phyloP scores from a whole-genome alignment of 2,888 invertebrate genomes.

The Lottia scabra region DNA sequence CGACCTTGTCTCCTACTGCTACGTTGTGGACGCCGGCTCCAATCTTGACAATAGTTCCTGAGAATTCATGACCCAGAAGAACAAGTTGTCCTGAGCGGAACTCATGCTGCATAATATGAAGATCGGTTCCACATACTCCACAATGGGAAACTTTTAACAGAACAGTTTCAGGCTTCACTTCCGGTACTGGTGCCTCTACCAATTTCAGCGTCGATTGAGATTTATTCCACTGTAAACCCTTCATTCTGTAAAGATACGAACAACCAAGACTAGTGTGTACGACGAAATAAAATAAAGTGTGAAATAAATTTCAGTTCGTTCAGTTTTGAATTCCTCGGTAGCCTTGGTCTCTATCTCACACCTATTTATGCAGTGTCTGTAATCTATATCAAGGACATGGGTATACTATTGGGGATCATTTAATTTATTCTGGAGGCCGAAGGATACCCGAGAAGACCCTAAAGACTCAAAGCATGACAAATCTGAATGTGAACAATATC shows the following conservation, averaged over 20 bases:
- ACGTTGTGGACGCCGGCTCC: not conserved
- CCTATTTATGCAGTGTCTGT: too few species aligned
- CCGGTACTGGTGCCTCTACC: not conserved
- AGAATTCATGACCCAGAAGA: not conserved
- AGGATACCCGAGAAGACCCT: too few species aligned
- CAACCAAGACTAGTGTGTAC: too few species aligned
- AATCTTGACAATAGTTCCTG: not conserved
- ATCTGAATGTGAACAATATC: too few species aligned
- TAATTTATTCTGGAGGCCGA: too few species aligned
- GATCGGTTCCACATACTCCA: not conserved
- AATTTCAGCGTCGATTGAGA: not conserved
- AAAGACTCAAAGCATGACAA: too few species aligned
- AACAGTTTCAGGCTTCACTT: not conserved
- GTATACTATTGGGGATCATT: too few species aligned
- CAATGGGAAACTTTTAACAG: not conserved
- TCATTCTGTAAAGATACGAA: not conserved
- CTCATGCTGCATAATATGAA: not conserved
- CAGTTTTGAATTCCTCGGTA: too few species aligned
- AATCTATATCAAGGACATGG: too few species aligned
- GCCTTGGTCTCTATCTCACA: too few species aligned
- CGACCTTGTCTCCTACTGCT: not conserved
- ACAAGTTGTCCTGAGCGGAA: not conserved
- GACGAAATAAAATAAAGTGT: too few species aligned
- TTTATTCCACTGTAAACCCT: not conserved
- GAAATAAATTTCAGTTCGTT: too few species aligned